These are phyloP conservation scores for Lithobates sylvaticus DNA, from an alignment of 2,797 vertebrate genomes.

Conservation along the genomic window DNA sequence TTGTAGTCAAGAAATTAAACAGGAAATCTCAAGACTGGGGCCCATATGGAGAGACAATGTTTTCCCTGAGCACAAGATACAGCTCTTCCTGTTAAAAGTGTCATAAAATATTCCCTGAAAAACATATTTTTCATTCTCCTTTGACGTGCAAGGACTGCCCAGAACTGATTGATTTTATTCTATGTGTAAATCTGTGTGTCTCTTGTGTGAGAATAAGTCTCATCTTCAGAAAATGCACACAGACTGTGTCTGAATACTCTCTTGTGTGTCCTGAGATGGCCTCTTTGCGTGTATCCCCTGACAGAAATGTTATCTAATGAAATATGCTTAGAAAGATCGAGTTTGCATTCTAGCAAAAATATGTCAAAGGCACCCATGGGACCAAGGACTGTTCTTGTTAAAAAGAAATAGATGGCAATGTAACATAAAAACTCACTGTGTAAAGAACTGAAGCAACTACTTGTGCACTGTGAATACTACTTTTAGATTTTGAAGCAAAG, in stretches of 20 bases:
- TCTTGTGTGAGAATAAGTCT: conserved; percentile 34
- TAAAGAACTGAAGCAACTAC: not conserved
- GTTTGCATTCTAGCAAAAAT: conserved; percentile 39
- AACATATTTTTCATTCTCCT: conserved; percentile 58
- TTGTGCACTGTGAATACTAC: not conserved
- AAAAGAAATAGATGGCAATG: conserved; percentile 9
- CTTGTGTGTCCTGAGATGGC: conserved; percentile 56
- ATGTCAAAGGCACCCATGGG: conserved; percentile 32
- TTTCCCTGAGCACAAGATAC: conserved; percentile 34
- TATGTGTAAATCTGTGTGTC: conserved; percentile 38
- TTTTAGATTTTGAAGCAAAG: not conserved
- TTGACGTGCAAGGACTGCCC: conserved; percentile 47
- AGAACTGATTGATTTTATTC: conserved; percentile 50
- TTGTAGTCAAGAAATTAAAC: conserved; percentile 54
- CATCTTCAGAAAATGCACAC: conserved; percentile 36
- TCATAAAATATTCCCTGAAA: conserved; percentile 56
- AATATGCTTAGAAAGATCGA: conserved; percentile 37
- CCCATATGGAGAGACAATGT: conserved; percentile 47
- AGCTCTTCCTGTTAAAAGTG: conserved; percentile 41
- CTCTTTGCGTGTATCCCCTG: conserved; percentile 28
- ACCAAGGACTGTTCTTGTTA: conserved; percentile 14
- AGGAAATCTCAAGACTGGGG: conserved; percentile 49
- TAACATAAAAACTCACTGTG: not conserved
- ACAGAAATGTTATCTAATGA: conserved; percentile 52
- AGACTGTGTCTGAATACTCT: conserved; percentile 25